phyloP scores from a whole-genome alignment of 2,113 vertebrate species.

The Daubentonia madagascariensis region DNA sequence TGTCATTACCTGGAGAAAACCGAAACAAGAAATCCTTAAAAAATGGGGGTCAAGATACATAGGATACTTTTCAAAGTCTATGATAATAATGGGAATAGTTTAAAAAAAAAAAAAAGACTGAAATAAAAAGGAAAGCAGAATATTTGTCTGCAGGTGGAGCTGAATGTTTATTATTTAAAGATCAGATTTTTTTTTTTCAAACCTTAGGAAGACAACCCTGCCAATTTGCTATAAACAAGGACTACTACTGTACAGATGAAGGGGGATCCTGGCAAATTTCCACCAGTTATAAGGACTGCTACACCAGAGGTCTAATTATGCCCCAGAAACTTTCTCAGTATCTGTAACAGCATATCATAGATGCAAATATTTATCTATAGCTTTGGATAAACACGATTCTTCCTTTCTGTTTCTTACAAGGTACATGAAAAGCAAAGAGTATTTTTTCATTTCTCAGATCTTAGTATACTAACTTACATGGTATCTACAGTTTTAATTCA shows the following conservation, averaged over 20 bases:
- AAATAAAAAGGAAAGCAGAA: slow-evolving; percentile 29
- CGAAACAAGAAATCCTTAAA: slow-evolving; percentile 67
- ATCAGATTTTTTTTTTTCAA: not conserved
- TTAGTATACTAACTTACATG: not conserved
- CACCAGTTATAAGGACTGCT: slow-evolving; percentile 5
- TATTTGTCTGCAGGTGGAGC: not conserved
- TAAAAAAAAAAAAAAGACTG: slow-evolving; percentile 44
- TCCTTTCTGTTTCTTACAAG: not conserved
- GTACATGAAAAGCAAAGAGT: not conserved
- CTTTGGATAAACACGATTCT: not conserved
- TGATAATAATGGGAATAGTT: not conserved
- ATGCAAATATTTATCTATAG: slow-evolving; percentile 1
- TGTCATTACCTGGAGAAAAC: slow-evolving; percentile 64
- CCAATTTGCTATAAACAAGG: slow-evolving; percentile 28
- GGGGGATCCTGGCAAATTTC: not conserved
- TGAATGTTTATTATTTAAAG: slow-evolving; percentile 28
- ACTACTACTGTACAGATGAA: not conserved
- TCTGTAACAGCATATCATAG: not conserved
- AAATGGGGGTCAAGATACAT: slow-evolving; percentile 11
- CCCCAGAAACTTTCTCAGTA: not conserved
- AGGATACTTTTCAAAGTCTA: slow-evolving; percentile 58
- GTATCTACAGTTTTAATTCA: slow-evolving; percentile 15
- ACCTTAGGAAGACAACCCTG: slow-evolving; percentile 21
- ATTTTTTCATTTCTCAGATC: not conserved
- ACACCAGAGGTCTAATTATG: not conserved